Percentiles rank a stretch among this genome's conserved stretches.
Conservation (phyloP, 2,797 vertebrate genomes). For the Coracias cyanogaster region DNA sequence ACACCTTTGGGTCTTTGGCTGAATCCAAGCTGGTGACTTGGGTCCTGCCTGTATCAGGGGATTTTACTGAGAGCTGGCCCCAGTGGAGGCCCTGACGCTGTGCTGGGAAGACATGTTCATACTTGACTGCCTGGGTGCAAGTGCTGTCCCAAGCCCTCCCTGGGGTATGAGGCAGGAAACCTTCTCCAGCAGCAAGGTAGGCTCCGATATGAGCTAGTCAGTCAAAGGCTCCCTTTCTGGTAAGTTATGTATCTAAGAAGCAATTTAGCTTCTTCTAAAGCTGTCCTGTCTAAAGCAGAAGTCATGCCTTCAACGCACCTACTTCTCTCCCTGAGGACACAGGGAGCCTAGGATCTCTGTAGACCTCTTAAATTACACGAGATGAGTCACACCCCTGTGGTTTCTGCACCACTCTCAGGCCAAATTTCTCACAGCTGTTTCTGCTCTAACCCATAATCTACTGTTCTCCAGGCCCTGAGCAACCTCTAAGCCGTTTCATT, state of each 20-base stretch:
- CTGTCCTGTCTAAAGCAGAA: background rate
- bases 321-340: background rate
- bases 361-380: background rate
- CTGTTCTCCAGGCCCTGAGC: background rate
- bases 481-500: background rate
- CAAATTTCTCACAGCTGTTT: conserved; percentile 42
- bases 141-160: background rate
- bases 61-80: background rate
- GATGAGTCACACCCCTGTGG: conserved; percentile 37
- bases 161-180: background rate
- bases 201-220: background rate
- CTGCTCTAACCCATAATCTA: conserved; percentile 2
- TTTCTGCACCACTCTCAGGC: conserved; percentile 14
- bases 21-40: background rate
- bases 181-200: background rate
- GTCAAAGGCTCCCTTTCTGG: background rate
- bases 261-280: background rate
- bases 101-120: background rate
- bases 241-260: background rate
- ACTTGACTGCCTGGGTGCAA: background rate
- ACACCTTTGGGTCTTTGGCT: background rate
- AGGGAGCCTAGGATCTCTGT: background rate
- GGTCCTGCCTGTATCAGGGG: background rate
- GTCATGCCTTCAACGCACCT: background rate
- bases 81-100: background rate